Base-by-base conservation (phyloP, 1,140 invertebrate species). In the Dendrolimus kikuchii region DNA sequence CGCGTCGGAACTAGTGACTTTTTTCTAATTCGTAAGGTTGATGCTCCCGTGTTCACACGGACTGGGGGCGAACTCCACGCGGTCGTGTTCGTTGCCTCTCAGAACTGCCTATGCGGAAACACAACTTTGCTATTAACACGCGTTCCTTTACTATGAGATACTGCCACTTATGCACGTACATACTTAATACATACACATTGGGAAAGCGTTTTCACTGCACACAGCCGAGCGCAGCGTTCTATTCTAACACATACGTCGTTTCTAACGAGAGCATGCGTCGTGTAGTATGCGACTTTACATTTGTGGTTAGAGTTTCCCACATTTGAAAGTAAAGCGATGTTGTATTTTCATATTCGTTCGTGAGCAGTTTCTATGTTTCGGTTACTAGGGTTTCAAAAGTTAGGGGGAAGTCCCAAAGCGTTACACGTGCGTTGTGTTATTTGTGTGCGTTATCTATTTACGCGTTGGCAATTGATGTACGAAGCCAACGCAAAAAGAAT, bases 11-110 rank as follows among this genome's bases (percentile, higher is more conserved):
- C 23, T 23, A 74, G 62, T 62, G 57, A 74, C 68, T 81, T 81
- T 84, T 81, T 81, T 82, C 71, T 77, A 79, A 82, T 81, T 82
- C 66, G 76, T 80, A 82, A 85, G 79, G 79, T 82, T 82, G 78
- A 79, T 74, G 78, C 69, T 81, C 79, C 71, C 74, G 51, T 71
- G 78, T 81, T 79, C 78, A 76, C 77, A 81, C 71, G 74, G 64
- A 66, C 66, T 71, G 70, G 62, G 64, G 66, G 66, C 73, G 72
- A 64, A 68, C 63, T 64, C 69, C 65, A 67, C 70, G 60, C 64
- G 72, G 53, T 60, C 60, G 66, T 74, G 77, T 72, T 77, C 73
- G 70, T 76, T 74, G 69, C 60, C 70, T 77, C 74, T 68, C 57
- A 72, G 77, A 75, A 72, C 65, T 74, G 72, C 70, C 73, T 82